phyloP scores from a whole-genome alignment of 2,113 vertebrate species.

The Sinocyclocheilus grahami region DNA sequence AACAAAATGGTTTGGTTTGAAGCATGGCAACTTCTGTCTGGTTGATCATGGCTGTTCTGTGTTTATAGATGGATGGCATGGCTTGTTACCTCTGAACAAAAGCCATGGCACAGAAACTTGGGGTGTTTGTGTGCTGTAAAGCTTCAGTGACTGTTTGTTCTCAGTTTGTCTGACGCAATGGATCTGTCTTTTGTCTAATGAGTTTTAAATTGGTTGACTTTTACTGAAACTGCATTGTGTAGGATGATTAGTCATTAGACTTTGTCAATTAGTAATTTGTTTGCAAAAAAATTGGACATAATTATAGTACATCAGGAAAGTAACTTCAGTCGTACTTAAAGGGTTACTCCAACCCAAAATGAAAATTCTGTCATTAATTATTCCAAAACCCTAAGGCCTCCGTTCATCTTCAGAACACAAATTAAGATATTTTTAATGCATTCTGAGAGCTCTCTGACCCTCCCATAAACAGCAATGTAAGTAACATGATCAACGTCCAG shows the following conservation, averaged over 20 bases:
- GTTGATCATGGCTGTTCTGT: not conserved
- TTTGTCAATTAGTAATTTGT: not conserved
- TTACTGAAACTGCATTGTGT: not conserved
- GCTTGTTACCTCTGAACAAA: constrained; percentile 4
- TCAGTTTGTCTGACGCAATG: not conserved
- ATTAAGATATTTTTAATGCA: too few species aligned
- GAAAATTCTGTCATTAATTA: too few species aligned
- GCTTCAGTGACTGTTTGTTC: constrained; percentile 3
- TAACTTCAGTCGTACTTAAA: not conserved
- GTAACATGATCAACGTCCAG: too few species aligned
- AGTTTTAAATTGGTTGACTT: not conserved
- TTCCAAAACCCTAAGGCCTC: too few species aligned
- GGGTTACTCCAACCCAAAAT: too few species aligned
- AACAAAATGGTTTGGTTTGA: not conserved
- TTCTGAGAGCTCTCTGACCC: too few species aligned
- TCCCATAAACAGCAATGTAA: too few species aligned
- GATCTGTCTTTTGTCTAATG: not conserved
- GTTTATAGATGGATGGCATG: not conserved
- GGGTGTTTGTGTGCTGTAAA: not conserved
- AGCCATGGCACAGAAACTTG: not conserved
- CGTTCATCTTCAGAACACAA: too few species aligned
- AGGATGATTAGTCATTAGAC: not conserved
- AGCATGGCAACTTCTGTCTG: not conserved
- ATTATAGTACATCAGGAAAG: not conserved
- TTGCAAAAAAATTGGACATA: not conserved